phyloP scores from a whole-genome alignment of 2,888 invertebrate genomes.

The Aporophyla lueneburgensis region DNA sequence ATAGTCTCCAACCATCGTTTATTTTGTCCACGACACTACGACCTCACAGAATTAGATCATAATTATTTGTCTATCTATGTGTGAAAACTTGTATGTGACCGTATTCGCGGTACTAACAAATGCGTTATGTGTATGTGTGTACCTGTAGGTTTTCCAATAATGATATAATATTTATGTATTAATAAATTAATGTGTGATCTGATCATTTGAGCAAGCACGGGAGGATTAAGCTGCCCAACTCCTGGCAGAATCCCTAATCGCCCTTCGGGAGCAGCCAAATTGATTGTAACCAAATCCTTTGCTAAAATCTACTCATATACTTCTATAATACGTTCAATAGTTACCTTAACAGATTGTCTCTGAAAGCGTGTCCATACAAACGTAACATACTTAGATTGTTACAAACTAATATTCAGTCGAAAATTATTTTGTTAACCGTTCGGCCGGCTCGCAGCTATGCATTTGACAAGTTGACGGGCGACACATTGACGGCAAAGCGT shows the following conservation, averaged over 20 bases:
- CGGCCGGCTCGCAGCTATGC: conserved; percentile 11
- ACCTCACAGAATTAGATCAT: too few species aligned
- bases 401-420: conserved; percentile 37
- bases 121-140: too few species aligned
- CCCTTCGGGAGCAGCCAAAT: background rate
- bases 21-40: too few species aligned
- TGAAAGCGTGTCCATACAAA: conserved; percentile 43
- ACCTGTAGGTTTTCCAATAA: too few species aligned
- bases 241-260: background rate
- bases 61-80: too few species aligned
- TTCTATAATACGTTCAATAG: conserved; percentile 4
- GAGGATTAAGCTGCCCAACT: background rate
- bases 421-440: conserved; percentile 42
- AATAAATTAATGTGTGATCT: background rate
- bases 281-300: background rate
- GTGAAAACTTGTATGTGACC: too few species aligned
- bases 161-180: too few species aligned
- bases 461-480: conserved; percentile 55
- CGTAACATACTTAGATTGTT: conserved; percentile 52
- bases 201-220: background rate
- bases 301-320: background rate
- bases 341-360: conserved; percentile 58
- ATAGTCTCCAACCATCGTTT: too few species aligned
- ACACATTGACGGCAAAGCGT: conserved; percentile 43
- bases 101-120: too few species aligned